These are phyloP conservation scores for Phragmatobia fuliginosa DNA, from an alignment of 2,888 invertebrate genomes.

Conservation along the genomic window DNA sequence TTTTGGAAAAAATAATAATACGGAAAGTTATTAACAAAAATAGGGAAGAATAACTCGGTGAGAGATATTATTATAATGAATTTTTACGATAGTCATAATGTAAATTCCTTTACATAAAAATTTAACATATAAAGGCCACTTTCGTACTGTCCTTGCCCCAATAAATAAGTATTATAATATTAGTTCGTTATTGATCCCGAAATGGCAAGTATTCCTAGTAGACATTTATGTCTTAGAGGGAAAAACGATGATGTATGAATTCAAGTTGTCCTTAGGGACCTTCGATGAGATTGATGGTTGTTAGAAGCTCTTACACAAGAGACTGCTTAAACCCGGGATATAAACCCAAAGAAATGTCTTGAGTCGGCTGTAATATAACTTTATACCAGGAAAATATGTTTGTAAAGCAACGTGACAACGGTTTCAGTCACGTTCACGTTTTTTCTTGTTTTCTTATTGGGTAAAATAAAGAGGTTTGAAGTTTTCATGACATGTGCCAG, in stretches of 20 bases:
- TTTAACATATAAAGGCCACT: slow-evolving; percentile 43
- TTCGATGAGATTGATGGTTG: slow-evolving; percentile 50
- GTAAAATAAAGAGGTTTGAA: too few species aligned
- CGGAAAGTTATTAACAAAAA: background rate
- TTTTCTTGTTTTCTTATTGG: slow-evolving; percentile 3
- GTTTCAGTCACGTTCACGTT: slow-evolving; percentile 44
- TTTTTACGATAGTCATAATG: background rate
- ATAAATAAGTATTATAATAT: slow-evolving; percentile 55
- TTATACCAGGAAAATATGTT: slow-evolving; percentile 39
- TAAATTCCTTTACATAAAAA: background rate
- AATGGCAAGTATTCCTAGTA: slow-evolving; percentile 51
- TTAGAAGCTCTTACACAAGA: slow-evolving; percentile 53
- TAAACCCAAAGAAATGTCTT: slow-evolving; percentile 34
- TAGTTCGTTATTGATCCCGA: slow-evolving; percentile 39
- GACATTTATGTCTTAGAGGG: slow-evolving; percentile 42
- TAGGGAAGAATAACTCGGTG: too few species aligned
- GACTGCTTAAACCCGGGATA: slow-evolving; percentile 49
- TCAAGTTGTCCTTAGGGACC: slow-evolving; percentile 44
- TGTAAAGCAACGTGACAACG: slow-evolving; percentile 46
- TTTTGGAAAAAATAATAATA: slow-evolving; percentile 33
- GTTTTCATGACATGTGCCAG: background rate
- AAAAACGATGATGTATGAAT: slow-evolving; percentile 53
- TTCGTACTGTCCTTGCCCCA: slow-evolving; percentile 46
- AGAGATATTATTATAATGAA: background rate
- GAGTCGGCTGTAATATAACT: slow-evolving; percentile 48